Evolutionary conservation across 2,888 invertebrate genomes (phyloP), one percentile per base, ranked within the genome.

Genomic region (Meliscaeva auricollis): DNA sequence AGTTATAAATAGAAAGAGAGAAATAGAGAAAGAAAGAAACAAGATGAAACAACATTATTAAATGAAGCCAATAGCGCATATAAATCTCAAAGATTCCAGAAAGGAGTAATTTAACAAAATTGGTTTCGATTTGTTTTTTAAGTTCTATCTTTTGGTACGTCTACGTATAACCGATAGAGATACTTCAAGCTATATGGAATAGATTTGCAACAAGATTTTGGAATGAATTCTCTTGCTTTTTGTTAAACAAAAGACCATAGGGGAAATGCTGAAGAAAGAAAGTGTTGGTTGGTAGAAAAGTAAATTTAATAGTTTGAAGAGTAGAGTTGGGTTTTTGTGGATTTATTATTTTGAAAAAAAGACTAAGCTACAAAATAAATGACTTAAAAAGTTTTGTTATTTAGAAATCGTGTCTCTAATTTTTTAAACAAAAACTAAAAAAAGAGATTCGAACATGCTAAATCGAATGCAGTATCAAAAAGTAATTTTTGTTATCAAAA

Each of bases 21-120:
- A 62, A 48, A 15, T n/a, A 54, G 9, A 35, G 13, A 50, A 6
- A 32, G n/a, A 68, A 48, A 70, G 62, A 62, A 48, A 15, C 6
- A 54, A 77, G 30, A 13, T 26, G 26, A 26, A 17, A 52, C 52
- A 73, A 15, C 48, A 68, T 60, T 83, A 60, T 69, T 73, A 78
- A 78, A 77, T 52, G 68, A 82, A 69, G 58, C 78, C 68, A 83
- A 73, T 73, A 69, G 78, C 41, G 82, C 50, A 83, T 83, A 83
- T 78, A 83, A 78, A 83, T 83, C 78, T 78, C 78, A 83, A 73
- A 73, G 73, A 83, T 73, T 46, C 41, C 48, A 68, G n/a, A n/a
- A 9, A 26, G 4, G 60, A 82, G 82, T 68, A 82, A 82, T 82
- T 82, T 82, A 35, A 44, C 11, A 15, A 72, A 77, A 82, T 82